Evolutionary conservation across 2,797 vertebrate genomes (phyloP).

Genomic region (Argya squamiceps): DNA sequence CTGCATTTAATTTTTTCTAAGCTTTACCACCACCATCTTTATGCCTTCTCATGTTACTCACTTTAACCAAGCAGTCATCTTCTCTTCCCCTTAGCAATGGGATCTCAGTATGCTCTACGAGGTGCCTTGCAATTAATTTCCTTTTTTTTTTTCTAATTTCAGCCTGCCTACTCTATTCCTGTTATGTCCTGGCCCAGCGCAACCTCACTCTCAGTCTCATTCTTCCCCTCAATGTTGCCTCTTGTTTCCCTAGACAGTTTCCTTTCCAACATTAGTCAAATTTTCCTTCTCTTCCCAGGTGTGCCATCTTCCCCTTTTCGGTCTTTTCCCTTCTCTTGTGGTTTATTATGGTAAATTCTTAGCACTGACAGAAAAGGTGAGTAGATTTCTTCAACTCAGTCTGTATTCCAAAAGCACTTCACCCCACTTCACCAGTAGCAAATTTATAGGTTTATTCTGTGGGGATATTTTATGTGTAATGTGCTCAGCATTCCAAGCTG

Average conservation of each 20-base stretch:
- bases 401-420: not conserved
- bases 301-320: not conserved
- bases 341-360: not conserved
- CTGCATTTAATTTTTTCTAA: not conserved
- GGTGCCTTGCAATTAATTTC: not conserved
- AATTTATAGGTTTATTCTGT: not conserved
- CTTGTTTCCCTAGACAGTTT: not conserved
- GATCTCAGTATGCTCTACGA: not conserved
- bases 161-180: not conserved
- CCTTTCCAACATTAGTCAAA: not conserved
- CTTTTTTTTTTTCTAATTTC: not conserved
- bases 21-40: not conserved
- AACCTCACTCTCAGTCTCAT: not conserved
- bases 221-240: not conserved
- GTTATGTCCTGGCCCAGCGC: rapidly evolving
- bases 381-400: not conserved
- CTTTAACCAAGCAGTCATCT: not conserved
- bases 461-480: not conserved
- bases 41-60: not conserved
- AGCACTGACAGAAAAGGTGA: not conserved
- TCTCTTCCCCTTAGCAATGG: not conserved
- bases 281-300: not conserved
- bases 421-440: not conserved
- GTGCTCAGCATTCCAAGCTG: not conserved
- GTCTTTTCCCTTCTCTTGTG: not conserved